Evolutionary conservation across 1,140 invertebrate species (phyloP), one percentile per base, ranked within the genome.

Genomic region (Pristionchus pacificus): DNA sequence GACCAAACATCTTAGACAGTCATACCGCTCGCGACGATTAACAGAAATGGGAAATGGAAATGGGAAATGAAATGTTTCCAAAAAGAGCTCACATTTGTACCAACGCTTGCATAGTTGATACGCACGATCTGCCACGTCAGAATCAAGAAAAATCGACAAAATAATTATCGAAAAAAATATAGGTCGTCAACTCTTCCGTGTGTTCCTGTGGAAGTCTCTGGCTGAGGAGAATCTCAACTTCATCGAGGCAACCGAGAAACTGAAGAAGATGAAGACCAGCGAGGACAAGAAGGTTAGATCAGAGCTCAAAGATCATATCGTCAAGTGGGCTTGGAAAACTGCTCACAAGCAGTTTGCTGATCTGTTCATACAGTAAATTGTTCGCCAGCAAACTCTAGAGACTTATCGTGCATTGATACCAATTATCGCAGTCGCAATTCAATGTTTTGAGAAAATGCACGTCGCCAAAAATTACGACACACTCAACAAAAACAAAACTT

Each of bases 171-270:
- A 61, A 63, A 74, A 28, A n/a, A 28, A 25, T 70, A 60, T 59
- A 77, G 76, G 74, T 13, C 49, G 80, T 27, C 77, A 84, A 71
- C 71, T 82, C 2, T 82, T 82, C 73, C 80, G 80, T 60, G 81
- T 77, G 60, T 82, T 82, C 69, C 69, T 82, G 1, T 78, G 71
- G 60, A 71, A 82, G 65, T 71, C 82, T 15, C 65, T 82, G 27
- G 81, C 81, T 27, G 81, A 82, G 59, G 81, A 82, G 72, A 82
- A 82, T 72, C 75, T 82, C 14, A 55, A 75, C 0, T 82, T 82
- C 60, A 69, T 82, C 27, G 81, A 82, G 55, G 75, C 74, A n/a
- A 62, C 80, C n/a, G 82, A 82, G 13, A 74, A 81, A 67, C 61
- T 82, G 29, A 78, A 79, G 59, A 82, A 81, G 64, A 79, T 82